Evolutionary conservation across 2,888 invertebrate species (phyloP).

Genomic region (Stenurella melanura): DNA sequence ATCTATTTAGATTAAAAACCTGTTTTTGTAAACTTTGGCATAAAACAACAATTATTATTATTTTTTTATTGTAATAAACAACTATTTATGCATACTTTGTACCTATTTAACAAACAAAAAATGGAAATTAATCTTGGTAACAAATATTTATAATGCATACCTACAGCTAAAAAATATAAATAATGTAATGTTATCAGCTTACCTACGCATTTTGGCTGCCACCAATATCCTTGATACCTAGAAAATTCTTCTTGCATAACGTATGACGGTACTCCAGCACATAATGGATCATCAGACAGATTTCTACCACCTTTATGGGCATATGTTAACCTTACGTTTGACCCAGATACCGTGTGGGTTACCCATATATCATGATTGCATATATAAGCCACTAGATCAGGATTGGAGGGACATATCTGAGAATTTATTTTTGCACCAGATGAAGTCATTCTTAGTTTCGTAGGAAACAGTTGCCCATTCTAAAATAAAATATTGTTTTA

Average conservation of each 20-base stretch:
- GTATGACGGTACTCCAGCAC: slow-evolving; percentile 97
- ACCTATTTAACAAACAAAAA: not conserved
- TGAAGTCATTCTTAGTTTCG: slow-evolving; percentile 79
- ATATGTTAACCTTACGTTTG: slow-evolving; percentile 83
- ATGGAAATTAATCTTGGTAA: no score
- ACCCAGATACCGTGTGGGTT: slow-evolving; percentile 80
- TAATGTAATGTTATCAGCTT: slow-evolving; percentile 38
- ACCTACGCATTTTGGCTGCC: slow-evolving; percentile 89
- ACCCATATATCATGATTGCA: slow-evolving; percentile 95
- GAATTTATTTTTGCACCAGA: slow-evolving; percentile 85
- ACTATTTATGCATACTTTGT: not conserved
- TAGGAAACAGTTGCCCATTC: slow-evolving; percentile 81
- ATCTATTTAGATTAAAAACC: not conserved
- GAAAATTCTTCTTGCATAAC: slow-evolving; percentile 99
- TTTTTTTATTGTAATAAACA: no score
- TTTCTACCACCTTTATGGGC: slow-evolving; percentile 80
- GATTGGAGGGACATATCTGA: slow-evolving; percentile 87
- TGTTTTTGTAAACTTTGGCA: not conserved
- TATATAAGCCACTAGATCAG: slow-evolving; percentile 91
- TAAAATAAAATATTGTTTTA: slow-evolving; percentile 62
- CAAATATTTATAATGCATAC: no score
- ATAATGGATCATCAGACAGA: slow-evolving; percentile 87
- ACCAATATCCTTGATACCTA: slow-evolving; percentile 98
- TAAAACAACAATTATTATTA: not conserved
- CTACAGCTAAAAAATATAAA: no score